Conservation (phyloP, 2,113 vertebrate species). For the Sturnira hondurensis region DNA sequence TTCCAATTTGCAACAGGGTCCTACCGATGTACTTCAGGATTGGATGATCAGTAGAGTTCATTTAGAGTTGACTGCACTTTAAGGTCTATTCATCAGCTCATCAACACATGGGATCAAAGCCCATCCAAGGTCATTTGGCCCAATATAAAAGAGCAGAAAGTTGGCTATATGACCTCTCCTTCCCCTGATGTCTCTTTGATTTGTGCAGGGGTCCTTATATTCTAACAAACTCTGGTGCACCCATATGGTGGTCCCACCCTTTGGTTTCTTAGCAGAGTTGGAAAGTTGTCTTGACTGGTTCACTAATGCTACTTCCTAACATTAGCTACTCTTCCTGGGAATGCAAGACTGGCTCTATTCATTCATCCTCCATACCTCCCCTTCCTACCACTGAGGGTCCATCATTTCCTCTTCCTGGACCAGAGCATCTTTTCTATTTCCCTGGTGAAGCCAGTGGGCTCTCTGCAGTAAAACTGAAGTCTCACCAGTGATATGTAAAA, state of each 20-base stretch:
- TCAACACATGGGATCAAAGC: background rate
- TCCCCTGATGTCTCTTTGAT: background rate
- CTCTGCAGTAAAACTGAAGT: background rate
- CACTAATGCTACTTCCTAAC: background rate
- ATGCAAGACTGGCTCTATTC: background rate
- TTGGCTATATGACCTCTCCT: background rate
- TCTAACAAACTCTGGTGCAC: background rate
- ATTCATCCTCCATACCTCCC: background rate
- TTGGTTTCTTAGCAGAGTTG: background rate
- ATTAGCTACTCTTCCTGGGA: background rate
- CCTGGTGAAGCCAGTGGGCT: background rate
- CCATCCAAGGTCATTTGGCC: background rate
- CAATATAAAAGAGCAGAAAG: background rate
- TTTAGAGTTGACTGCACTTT: background rate
- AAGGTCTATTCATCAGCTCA: background rate
- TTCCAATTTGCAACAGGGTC: background rate
- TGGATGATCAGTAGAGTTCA: background rate
- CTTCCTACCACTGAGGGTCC: background rate
- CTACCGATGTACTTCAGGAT: background rate
- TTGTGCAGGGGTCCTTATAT: background rate
- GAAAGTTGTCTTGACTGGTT: background rate
- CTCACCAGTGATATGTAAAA: background rate
- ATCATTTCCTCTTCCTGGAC: background rate
- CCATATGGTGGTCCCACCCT: background rate
- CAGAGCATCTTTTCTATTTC: background rate